Evolutionary conservation across 2,888 invertebrate species (phyloP), one percentile per base, ranked within the genome.

Genomic region (Anagyrus pseudococci): DNA sequence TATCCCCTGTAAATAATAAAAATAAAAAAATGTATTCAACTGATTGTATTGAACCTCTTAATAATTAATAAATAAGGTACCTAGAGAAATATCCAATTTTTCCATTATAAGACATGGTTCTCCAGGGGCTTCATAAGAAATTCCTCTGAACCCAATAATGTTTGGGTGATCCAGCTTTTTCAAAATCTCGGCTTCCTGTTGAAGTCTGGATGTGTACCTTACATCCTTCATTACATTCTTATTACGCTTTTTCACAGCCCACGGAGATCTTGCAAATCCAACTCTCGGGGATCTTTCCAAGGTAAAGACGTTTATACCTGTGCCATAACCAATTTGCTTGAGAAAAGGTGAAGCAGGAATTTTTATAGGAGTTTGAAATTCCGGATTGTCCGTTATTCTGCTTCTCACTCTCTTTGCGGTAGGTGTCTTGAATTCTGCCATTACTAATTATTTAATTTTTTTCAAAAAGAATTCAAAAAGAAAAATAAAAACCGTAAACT

Each of bases 171-270:
- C 85, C 70, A 94, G 75, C 68, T 83, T 82, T 49, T 85, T 85
- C 17, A 94, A 82, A 48, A 93, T 83, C 20, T 88, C 85, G 0
- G 92, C 93, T 79, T 94, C 94, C 0, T 84, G 83, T 64, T 85
- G 82, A 41, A 93, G 82, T 1, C 92, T 85, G 20, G 85, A 82
- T 52, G 79, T 78, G 2, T 84, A 83, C 67, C 82, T 83, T 0
- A 82, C 70, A 67, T 75, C 79, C 48, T 72, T 71, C 1, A 67
- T 68, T 6, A 72, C 66, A 69, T 83, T 84, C 19, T 83, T 84
- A 69, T 85, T 86, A 1, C 92, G 76, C 80, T 91, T 89, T 76
- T 94, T 94, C 0, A 94, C 83, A 0, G 93, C 94, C 94, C 94
- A 94, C 0, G 94, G 94, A 0, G 94, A 94, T n/a, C 88, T 84